Conservation (phyloP, 2,888 invertebrate species). For the Pimpla rufipes region DNA sequence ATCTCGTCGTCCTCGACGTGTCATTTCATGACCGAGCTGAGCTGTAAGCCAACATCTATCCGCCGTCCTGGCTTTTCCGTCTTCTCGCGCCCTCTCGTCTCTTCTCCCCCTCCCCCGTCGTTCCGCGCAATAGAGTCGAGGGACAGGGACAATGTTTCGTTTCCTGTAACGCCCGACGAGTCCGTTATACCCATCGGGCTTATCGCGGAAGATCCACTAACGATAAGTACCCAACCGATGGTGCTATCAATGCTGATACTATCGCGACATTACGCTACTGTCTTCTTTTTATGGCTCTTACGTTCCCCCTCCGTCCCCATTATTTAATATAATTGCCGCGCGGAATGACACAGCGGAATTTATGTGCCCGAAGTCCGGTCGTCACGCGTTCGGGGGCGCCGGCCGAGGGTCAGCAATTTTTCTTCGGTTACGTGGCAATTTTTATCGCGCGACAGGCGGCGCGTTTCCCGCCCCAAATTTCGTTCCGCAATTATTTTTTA, state of each 20-base stretch:
- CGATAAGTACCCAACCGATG: slow-evolving; percentile 42
- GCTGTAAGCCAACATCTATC: slow-evolving; percentile 27
- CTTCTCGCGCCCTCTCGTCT: slow-evolving; percentile 25
- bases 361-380: slow-evolving; percentile 75
- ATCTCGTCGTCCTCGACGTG: slow-evolving; percentile 62
- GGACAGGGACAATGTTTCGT: slow-evolving; percentile 27
- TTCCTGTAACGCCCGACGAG: slow-evolving; percentile 30
- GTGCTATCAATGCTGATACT: slow-evolving; percentile 32
- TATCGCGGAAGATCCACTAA: slow-evolving; percentile 46
- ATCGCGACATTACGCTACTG: slow-evolving; percentile 81
- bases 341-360: slow-evolving; percentile 72
- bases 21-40: slow-evolving; percentile 60
- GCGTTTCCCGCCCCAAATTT: neutral
- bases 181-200: slow-evolving; percentile 42
- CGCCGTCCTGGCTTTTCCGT: slow-evolving; percentile 25
- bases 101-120: slow-evolving; percentile 16
- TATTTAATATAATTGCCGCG: slow-evolving; percentile 23
- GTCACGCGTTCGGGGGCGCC: neutral
- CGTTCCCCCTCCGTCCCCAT: neutral
- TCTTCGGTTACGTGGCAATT: too few species aligned
- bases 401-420: too few species aligned
- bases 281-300: slow-evolving; percentile 83
- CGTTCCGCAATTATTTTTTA: neutral
- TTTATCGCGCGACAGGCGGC: too few species aligned
- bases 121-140: slow-evolving; percentile 17